Conservation (phyloP, 2,888 invertebrate genomes). For the Eupithecia insigniata region DNA sequence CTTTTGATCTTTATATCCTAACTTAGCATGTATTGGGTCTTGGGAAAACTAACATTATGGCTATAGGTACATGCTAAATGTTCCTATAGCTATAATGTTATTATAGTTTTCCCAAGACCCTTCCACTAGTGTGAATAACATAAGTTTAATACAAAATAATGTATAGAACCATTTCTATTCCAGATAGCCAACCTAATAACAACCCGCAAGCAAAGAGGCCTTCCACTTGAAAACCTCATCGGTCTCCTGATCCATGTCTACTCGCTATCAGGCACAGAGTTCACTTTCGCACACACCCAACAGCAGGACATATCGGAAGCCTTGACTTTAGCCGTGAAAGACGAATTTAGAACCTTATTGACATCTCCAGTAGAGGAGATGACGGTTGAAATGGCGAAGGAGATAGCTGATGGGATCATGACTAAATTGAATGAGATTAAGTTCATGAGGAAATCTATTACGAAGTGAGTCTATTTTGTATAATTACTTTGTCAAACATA, state of each 20-base stretch:
- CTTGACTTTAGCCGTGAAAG: slow-evolving; percentile 4
- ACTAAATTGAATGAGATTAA: slow-evolving; percentile 66
- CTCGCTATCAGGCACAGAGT: slow-evolving; percentile 84
- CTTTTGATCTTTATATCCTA: too few relatives aligned
- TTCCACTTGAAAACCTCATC: slow-evolving; percentile 84
- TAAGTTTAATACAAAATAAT: too few relatives aligned
- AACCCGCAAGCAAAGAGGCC: slow-evolving; percentile 78
- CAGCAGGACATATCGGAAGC: slow-evolving; percentile 15
- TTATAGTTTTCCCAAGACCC: too few relatives aligned
- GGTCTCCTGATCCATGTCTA: slow-evolving; percentile 85
- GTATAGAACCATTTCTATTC: slow-evolving; percentile 28
- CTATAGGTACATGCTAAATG: too few relatives aligned
- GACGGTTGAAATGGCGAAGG: slow-evolving; percentile 65
- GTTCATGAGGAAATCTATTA: slow-evolving; percentile 67
- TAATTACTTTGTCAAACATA: too few relatives aligned
- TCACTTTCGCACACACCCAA: slow-evolving; percentile 70
- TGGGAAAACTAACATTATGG: too few relatives aligned
- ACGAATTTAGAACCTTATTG: slow-evolving; percentile 76
- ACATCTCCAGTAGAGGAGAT: slow-evolving; percentile 48
- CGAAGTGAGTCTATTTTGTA: slow-evolving; percentile 60
- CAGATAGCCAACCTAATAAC: slow-evolving; percentile 85
- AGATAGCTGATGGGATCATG: slow-evolving; percentile 62
- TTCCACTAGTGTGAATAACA: too few relatives aligned
- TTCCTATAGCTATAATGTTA: too few relatives aligned
- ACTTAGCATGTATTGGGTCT: too few relatives aligned